A percentile compares a stretch with the other conserved stretches of the same genome.
Evolutionary conservation across 2,888 invertebrate genomes (phyloP).

Genomic region (Stenodema calcarata): DNA sequence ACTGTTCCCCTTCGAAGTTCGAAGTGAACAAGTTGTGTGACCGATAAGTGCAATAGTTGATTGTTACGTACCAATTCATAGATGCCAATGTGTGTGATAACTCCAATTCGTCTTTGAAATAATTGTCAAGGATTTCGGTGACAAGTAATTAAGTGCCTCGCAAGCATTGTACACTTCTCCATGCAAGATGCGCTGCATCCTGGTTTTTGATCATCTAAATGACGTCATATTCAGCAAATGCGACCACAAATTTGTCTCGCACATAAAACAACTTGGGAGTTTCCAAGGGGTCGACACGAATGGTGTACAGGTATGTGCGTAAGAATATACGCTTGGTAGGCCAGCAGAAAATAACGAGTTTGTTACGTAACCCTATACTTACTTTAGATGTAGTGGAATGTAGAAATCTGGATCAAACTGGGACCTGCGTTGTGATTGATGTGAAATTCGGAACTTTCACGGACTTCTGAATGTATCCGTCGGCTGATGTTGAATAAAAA

Average conservation of each 20-base stretch:
- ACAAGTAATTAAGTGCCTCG: too few species aligned
- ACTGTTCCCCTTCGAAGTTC: too few species aligned
- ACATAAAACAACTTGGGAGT: constrained; percentile 65
- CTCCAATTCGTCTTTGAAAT: too few species aligned
- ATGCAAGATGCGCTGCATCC: constrained; percentile 69
- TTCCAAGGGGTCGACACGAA: constrained; percentile 64
- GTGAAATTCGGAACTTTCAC: too few species aligned
- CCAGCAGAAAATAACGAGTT: not conserved
- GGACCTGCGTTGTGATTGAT: not conserved
- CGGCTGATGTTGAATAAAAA: too few species aligned
- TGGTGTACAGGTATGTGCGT: constrained; percentile 59
- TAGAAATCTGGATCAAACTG: not conserved
- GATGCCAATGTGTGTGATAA: too few species aligned
- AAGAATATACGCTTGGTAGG: not conserved
- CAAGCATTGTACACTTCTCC: too few species aligned
- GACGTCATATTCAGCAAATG: constrained; percentile 75
- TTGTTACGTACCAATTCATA: too few species aligned
- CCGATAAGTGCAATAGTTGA: too few species aligned
- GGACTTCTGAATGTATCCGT: too few species aligned
- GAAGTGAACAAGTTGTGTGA: too few species aligned
- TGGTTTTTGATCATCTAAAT: constrained; percentile 76
- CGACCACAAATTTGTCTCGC: constrained; percentile 68
- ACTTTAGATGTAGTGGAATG: not conserved
- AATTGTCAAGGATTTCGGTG: too few species aligned
- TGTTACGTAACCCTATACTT: constrained; percentile 1